Conservation (phyloP, 2,797 vertebrate species). For the Synaphobranchus kaupii region DNA sequence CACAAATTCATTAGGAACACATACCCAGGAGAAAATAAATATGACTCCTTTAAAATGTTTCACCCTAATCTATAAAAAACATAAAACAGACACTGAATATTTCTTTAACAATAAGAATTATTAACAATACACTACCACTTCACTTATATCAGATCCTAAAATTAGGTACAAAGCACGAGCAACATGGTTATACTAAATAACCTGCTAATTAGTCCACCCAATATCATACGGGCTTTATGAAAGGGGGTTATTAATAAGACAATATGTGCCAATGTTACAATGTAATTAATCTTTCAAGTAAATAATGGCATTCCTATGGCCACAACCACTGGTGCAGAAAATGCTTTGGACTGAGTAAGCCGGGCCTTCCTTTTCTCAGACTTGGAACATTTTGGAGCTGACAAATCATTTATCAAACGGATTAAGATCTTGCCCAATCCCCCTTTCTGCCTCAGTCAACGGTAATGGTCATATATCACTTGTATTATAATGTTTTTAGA, state of each 20-base stretch:
- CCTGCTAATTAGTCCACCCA: not conserved
- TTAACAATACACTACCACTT: not conserved
- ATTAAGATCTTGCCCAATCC: not conserved
- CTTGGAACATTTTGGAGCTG: slow-evolving; percentile 14
- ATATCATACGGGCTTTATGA: not conserved
- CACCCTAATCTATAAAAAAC: not conserved
- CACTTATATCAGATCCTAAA: not conserved
- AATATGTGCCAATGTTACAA: not conserved
- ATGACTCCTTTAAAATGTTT: not conserved
- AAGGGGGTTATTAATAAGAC: not conserved
- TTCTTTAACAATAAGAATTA: not conserved
- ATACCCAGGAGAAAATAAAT: not conserved
- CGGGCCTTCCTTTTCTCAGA: not conserved
- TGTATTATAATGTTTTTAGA: not conserved
- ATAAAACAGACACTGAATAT: not conserved
- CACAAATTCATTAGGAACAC: not conserved
- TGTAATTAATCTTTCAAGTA: not conserved
- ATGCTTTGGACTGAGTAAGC: not conserved
- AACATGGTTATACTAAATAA: not conserved
- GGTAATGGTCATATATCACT: slow-evolving; percentile 14
- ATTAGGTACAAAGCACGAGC: not conserved
- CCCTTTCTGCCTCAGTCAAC: not conserved
- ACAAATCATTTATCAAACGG: slow-evolving; percentile 16
- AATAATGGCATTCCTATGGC: not conserved
- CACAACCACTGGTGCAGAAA: not conserved